Conservation (phyloP, 2,113 vertebrate species). For the Uropsilus gracilis region DNA sequence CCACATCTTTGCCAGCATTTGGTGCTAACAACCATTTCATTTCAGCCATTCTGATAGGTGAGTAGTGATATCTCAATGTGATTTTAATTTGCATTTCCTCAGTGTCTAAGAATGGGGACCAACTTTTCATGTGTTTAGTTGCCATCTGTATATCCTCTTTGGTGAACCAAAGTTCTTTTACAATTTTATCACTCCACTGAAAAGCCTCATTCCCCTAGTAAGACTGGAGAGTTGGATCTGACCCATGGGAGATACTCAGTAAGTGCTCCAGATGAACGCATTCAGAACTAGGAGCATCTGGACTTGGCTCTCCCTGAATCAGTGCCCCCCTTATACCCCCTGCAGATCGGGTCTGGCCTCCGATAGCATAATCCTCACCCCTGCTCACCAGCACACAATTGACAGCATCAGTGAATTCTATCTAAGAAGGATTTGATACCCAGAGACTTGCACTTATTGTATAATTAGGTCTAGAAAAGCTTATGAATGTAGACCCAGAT, state of each 20-base stretch:
- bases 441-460: conserved; percentile 19
- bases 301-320: neutral
- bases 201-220: neutral
- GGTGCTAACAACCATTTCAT: neutral
- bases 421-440: neutral
- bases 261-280: neutral
- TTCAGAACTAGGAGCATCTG: neutral
- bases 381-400: fast-evolving
- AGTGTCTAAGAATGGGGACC: fast-evolving
- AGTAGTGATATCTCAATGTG: too few species aligned
- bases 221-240: neutral
- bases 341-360: fast-evolving
- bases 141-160: neutral
- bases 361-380: neutral
- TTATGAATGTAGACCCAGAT: conserved; percentile 61
- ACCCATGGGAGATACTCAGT: neutral
- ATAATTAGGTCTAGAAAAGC: conserved; percentile 68
- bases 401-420: neutral
- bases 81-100: neutral
- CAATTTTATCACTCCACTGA: neutral
- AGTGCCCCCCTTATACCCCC: too few species aligned
- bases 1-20: neutral
- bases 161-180: neutral
- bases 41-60: neutral
- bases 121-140: neutral